phyloP scores from a whole-genome alignment of 2,888 invertebrate species.

The Dasypogon diadema region DNA sequence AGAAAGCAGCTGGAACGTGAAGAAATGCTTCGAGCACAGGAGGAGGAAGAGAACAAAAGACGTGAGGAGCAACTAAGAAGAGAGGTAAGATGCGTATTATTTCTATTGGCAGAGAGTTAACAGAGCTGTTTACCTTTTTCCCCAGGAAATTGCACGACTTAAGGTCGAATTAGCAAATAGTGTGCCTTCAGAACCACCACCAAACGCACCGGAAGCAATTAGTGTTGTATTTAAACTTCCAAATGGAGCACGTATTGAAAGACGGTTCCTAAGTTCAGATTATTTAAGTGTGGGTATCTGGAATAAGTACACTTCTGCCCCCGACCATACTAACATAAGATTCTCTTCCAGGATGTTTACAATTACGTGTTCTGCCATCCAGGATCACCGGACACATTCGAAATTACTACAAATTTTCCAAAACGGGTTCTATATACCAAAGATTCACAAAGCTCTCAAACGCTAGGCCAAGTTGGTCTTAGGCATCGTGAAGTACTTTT shows the following conservation, averaged over 20 bases:
- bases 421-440: slow-evolving; percentile 79
- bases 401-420: slow-evolving; percentile 96
- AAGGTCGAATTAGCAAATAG: slow-evolving; percentile 76
- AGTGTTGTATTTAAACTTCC: slow-evolving; percentile 93
- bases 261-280: slow-evolving; percentile 85
- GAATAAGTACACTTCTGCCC: too few relatives aligned
- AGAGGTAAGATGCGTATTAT: slow-evolving; percentile 65
- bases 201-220: slow-evolving; percentile 78
- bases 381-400: slow-evolving; percentile 90
- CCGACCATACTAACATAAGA: slow-evolving; percentile 51
- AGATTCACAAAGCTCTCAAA: slow-evolving; percentile 67
- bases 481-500: slow-evolving; percentile 92
- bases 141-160: slow-evolving; percentile 74
- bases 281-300: slow-evolving; percentile 79
- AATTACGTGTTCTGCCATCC: slow-evolving; percentile 97
- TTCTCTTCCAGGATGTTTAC: slow-evolving; percentile 83
- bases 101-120: too few relatives aligned
- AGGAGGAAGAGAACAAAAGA: slow-evolving; percentile 69
- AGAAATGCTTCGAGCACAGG: slow-evolving; percentile 70
- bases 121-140: too few relatives aligned
- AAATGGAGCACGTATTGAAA: slow-evolving; percentile 86
- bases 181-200: slow-evolving; percentile 82
- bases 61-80: slow-evolving; percentile 71
- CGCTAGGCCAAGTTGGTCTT: slow-evolving; percentile 83
- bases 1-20: slow-evolving; percentile 73